Evolutionary conservation across 2,888 invertebrate species (phyloP), one percentile per base, ranked within the genome.

Genomic region (Mythimna vitellina): DNA sequence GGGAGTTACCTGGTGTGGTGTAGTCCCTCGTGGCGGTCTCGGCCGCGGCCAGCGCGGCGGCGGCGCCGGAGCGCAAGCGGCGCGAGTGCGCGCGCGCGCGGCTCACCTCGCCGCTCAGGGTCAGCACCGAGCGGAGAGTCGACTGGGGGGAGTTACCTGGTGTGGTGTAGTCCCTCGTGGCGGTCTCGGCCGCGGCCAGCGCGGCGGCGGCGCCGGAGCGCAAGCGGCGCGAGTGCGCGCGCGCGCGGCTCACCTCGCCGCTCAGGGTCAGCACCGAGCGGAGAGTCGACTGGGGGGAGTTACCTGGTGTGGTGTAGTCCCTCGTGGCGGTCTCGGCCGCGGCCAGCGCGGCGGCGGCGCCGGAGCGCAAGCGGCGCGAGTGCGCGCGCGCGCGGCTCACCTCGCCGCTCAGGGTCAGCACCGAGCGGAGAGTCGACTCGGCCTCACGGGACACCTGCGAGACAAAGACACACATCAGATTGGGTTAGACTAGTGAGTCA

Each of bases 271-370:
- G 42, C 42, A 42, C 42, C 5, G 12, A 12, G 14, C 12, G 42
- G 42, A 42, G 42, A 42, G 42, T 42, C 14, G 12, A 14, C 14
- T 42, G 42, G 14, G 42, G 46, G 17, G 29, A 76, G 54, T 25
- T 80, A 94, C 95, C 94, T 6, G 93, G 91, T 3, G 91, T 65
- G n/a, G 86, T 83, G 61, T 81, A 88, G 76, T 93, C 93, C 2
- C 93, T 70, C 10, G 90, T 89, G 20, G 92, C 93, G 60, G 89
- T 82, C 71, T 96, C 96, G 0, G 95, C 94, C 66, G 95, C 94
- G 56, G 93, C 93, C 29, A 95, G 91, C 58, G 96, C 95, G 72
- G 90, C 87, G 54, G 95, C 95, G 73, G 95, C 95, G 61, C 92
- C 86, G 17, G 92, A 77, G 2, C 96, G 90, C 73, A 94, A 91